phyloP scores from a whole-genome alignment of 2,888 invertebrate genomes.

The Formica aserva region DNA sequence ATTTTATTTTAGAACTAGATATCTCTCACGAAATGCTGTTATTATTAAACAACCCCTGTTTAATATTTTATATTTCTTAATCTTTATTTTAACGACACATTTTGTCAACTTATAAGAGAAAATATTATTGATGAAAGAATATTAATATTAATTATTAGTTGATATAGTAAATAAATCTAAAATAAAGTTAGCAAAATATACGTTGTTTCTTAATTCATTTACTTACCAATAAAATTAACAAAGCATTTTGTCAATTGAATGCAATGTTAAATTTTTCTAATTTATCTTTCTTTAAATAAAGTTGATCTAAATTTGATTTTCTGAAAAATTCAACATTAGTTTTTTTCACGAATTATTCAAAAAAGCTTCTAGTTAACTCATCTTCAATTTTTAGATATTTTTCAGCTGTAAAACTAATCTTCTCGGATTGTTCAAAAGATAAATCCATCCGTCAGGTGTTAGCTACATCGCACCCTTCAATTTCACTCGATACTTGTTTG shows the following conservation, averaged over 20 bases:
- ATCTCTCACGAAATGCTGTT: neutral
- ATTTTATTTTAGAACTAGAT: neutral
- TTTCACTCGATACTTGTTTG: neutral
- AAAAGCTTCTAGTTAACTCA: neutral
- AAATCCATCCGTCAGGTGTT: neutral
- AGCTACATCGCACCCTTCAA: constrained; percentile 10
- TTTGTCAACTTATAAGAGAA: neutral
- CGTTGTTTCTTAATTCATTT: neutral
- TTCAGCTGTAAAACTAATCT: neutral
- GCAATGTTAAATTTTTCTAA: neutral
- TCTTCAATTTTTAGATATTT: neutral
- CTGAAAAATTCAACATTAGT: neutral
- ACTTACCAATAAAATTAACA: neutral
- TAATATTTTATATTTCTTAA: neutral
- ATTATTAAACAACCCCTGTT: neutral
- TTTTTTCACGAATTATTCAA: neutral
- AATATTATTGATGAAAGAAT: neutral
- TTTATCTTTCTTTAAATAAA: neutral
- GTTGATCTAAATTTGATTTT: neutral
- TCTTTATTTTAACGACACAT: neutral
- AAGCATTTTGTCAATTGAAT: neutral
- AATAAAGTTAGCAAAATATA: neutral
- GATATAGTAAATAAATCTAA: neutral
- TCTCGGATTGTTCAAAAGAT: too few relatives aligned
- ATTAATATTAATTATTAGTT: neutral